Conservation (phyloP, 2,888 invertebrate species). For the Torymus tubicola region DNA sequence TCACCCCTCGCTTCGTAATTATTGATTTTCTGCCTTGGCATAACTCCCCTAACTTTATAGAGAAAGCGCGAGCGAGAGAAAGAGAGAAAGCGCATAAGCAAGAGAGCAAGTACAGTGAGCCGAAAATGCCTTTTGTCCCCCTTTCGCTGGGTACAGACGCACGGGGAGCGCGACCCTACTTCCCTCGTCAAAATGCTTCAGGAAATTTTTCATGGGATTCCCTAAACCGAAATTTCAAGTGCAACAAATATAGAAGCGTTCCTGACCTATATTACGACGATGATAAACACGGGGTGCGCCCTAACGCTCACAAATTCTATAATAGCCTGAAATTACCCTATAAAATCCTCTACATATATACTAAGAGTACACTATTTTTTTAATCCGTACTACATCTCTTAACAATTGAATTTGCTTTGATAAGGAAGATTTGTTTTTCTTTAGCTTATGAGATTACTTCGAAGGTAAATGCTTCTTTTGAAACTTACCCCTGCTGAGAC, state of each 20-base stretch:
- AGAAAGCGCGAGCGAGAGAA: constrained; percentile 65
- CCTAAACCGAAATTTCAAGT: constrained; percentile 30
- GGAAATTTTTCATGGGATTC: constrained; percentile 61
- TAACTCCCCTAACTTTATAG: constrained; percentile 75
- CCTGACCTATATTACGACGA: constrained; percentile 43
- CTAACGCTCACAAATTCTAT: too few relatives aligned
- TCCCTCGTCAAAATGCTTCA: constrained; percentile 66
- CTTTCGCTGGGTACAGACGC: constrained; percentile 65
- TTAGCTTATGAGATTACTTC: background rate
- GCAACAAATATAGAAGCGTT: constrained; percentile 10
- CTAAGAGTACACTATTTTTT: too few relatives aligned
- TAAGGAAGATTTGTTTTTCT: too few relatives aligned
- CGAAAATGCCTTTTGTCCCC: constrained; percentile 73
- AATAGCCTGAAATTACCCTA: too few relatives aligned
- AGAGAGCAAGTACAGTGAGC: constrained; percentile 32
- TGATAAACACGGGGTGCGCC: too few relatives aligned
- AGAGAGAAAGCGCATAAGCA: constrained; percentile 58
- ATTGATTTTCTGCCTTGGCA: constrained; percentile 75
- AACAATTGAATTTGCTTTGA: too few relatives aligned
- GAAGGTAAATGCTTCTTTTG: constrained; percentile 5
- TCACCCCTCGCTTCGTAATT: constrained; percentile 75
- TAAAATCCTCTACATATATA: too few relatives aligned
- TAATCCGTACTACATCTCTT: too few relatives aligned
- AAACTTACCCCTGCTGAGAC: constrained; percentile 86
- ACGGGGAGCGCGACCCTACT: constrained; percentile 65